A percentile compares a stretch with the other conserved stretches of the same genome.
Evolutionary conservation across 2,113 vertebrate species (phyloP).

Genomic region (Tichodroma muraria): DNA sequence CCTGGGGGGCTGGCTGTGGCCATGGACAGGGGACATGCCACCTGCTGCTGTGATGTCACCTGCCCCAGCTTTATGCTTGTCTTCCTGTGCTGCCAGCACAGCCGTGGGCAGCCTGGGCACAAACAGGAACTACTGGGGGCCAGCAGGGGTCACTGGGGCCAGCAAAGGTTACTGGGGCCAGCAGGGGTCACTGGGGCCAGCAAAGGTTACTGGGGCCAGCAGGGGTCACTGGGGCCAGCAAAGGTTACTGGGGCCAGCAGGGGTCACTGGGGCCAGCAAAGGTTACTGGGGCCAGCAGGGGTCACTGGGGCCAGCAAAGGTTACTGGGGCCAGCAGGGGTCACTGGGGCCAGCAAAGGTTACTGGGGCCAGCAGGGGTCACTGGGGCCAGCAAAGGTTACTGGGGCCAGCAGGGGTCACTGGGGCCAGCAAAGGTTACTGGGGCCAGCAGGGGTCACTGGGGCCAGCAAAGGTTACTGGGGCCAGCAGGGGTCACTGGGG

Average conservation of each 20-base stretch:
- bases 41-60: neutral
- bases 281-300: neutral
- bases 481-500: too few species aligned
- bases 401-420: neutral
- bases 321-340: too few species aligned
- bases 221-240: neutral
- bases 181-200: neutral
- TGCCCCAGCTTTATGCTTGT: neutral
- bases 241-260: too few species aligned
- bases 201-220: too few species aligned
- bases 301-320: too few species aligned
- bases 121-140: too few species aligned
- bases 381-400: too few species aligned
- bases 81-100: neutral
- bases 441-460: neutral
- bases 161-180: neutral
- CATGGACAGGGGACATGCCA: rapidly evolving
- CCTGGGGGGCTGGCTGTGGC: neutral
- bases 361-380: neutral
- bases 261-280: neutral
- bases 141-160: neutral
- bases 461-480: neutral
- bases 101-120: neutral
- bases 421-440: too few species aligned
- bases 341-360: neutral